Percentiles rank a stretch among this genome's conserved stretches.
These are phyloP conservation scores for Drosophila greeni DNA, from an alignment of 2,888 invertebrate genomes.

Conservation along the genomic window DNA sequence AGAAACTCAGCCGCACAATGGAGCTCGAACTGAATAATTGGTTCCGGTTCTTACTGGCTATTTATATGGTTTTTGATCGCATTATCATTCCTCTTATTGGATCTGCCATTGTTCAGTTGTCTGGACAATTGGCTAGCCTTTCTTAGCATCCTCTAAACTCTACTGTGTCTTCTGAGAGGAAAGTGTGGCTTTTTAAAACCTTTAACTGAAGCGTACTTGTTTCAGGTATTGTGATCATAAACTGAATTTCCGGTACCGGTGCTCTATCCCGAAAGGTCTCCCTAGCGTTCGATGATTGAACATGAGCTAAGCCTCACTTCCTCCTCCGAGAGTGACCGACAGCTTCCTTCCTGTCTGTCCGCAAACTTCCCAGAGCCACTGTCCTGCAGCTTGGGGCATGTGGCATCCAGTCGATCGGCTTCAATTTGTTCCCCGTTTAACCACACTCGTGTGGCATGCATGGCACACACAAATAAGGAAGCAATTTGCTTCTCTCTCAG, in stretches of 20 bases:
- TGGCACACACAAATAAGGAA: slow-evolving; percentile 60
- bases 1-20: background rate
- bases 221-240: background rate
- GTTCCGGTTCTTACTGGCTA: background rate
- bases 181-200: too few relatives aligned
- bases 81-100: too few relatives aligned
- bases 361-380: slow-evolving; percentile 22
- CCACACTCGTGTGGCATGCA: slow-evolving; percentile 15
- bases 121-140: too few relatives aligned
- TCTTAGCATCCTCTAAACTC: too few relatives aligned
- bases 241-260: background rate
- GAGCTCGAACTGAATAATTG: background rate
- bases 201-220: too few relatives aligned
- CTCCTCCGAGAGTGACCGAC: background rate
- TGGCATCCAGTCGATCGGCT: slow-evolving; percentile 25
- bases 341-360: slow-evolving; percentile 11
- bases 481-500: slow-evolving; percentile 60
- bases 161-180: too few relatives aligned
- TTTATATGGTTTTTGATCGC: background rate
- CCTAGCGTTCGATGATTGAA: background rate
- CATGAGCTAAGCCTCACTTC: background rate
- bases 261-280: background rate
- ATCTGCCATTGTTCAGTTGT: background rate
- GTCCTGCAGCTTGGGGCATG: slow-evolving; percentile 15
- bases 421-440: slow-evolving; percentile 31